A percentile compares a stretch with the other conserved stretches of the same genome.
These are phyloP conservation scores for Actinia tenebrosa DNA, from an alignment of 64 coral and sea anemone species.

Conservation along the genomic window DNA sequence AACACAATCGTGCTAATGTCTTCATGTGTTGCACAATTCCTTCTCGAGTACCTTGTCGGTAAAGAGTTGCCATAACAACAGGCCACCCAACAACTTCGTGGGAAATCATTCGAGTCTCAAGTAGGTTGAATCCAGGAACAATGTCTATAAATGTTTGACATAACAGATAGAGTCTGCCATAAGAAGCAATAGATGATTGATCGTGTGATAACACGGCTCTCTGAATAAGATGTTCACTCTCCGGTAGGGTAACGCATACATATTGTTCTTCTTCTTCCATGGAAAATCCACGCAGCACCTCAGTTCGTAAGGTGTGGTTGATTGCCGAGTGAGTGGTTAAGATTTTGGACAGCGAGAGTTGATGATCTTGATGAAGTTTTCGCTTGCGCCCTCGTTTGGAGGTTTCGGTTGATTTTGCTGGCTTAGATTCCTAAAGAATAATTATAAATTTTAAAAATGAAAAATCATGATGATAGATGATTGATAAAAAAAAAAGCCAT, in stretches of 20 bases:
- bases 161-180: constrained; percentile 78
- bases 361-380: constrained; percentile 6
- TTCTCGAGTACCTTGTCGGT: constrained; percentile 66
- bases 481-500: no score
- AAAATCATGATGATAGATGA: no score
- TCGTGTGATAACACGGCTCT: constrained; percentile 48
- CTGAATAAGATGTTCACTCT: constrained; percentile 59
- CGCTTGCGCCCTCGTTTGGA: constrained; percentile 11
- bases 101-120: constrained; percentile 89
- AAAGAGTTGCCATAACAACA: constrained; percentile 83
- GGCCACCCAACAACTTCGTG: constrained; percentile 80
- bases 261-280: constrained; percentile 72
- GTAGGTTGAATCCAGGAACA: constrained; percentile 80
- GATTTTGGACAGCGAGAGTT: neutral
- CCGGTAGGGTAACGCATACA: constrained; percentile 66
- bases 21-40: constrained; percentile 92
- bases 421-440: neutral
- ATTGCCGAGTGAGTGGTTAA: neutral
- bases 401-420: neutral
- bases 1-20: constrained; percentile 79
- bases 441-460: neutral
- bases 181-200: constrained; percentile 42
- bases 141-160: constrained; percentile 84
- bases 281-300: constrained; percentile 61
- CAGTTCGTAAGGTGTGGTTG: constrained; percentile 9